Evolutionary conservation across 2,113 vertebrate species (phyloP), one percentile per base, ranked within the genome.

Genomic region (Manacus vitellinus): DNA sequence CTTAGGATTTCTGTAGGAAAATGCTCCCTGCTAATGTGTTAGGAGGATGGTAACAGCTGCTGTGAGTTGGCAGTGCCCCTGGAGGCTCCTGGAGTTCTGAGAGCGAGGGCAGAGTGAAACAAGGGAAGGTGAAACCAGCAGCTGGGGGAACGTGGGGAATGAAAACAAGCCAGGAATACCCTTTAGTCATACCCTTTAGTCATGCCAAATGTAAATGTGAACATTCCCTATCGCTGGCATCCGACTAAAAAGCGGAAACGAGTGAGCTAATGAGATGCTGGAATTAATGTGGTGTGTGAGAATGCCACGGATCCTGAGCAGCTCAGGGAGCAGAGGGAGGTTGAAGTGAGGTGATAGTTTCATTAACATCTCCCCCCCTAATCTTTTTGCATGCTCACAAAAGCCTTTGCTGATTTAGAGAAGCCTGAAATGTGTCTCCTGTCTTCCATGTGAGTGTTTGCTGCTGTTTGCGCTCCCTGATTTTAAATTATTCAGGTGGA

Each of bases 221-320:
- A 49, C 8, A 0, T 27, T 63, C 67, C 0, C 0, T 21, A 27
- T 68, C n/a, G 1, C 66, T 89, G 89, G 35, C 78, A 82, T 25
- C 33, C 49, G 9, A 56, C 37, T 92, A 10, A 73, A n/a, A 55
- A 54, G 66, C 1, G 0, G 83, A 49, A 85, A 47, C 0, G 0
- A 41, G 54, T 0, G 35, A 72, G 62, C 67, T 96, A 92, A 44
- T 17, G 79, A 65, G 75, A 52, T 44, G 63, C 83, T 61, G 75
- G 61, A 61, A 63, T 81, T 39, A 77, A 75, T 20, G 66, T 0
- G 3, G 56, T 5, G 0, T 66, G 70, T 28, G 28, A 47, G 61
- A 72, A 51, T 4, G 28, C 30, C 3, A 0, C 1, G 33, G 55
- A 66, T 56, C n/a, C 46, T 1, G 3, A 62, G 73, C 47, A 5